These are phyloP conservation scores for Argentina silus DNA, from an alignment of 2,797 vertebrate species.

Conservation along the genomic window DNA sequence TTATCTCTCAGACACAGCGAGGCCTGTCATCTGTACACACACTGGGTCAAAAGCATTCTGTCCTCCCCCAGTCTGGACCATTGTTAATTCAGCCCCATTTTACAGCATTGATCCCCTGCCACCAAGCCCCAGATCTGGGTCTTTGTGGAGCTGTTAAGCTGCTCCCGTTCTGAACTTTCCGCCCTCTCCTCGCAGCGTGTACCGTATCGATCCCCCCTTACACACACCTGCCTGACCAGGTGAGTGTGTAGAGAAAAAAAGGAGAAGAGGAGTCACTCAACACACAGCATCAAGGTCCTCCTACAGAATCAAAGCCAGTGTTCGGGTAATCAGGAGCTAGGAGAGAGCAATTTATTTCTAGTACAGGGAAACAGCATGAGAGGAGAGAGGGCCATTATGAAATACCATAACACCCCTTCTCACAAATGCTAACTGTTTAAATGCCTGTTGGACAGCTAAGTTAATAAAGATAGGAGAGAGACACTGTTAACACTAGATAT, in stretches of 20 bases:
- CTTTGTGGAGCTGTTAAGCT: slow-evolving; percentile 69
- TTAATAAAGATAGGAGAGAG: not conserved
- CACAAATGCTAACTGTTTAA: not conserved
- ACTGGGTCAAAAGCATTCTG: slow-evolving; percentile 56
- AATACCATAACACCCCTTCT: not conserved
- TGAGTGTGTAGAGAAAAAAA: slow-evolving; percentile 4
- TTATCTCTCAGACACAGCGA: slow-evolving; percentile 56
- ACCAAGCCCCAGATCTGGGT: slow-evolving; percentile 54
- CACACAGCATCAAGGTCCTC: no score
- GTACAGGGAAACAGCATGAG: not conserved
- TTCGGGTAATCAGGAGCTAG: not conserved
- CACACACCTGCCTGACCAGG: slow-evolving; percentile 24
- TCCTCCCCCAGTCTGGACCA: slow-evolving; percentile 53
- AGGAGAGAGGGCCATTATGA: not conserved
- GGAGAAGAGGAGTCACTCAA: not conserved
- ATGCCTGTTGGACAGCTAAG: no score
- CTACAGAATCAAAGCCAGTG: no score
- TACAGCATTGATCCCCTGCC: slow-evolving; percentile 74
- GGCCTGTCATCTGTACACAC: slow-evolving; percentile 53
- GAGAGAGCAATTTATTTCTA: not conserved
- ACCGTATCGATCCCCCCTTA: slow-evolving; percentile 51
- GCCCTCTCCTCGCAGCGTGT: slow-evolving; percentile 46
- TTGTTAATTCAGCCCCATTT: slow-evolving; percentile 71
- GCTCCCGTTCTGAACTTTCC: slow-evolving; percentile 54
- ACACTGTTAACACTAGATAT: not conserved